Conservation (phyloP, 2,888 invertebrate species). For the Copidosoma aretas region DNA sequence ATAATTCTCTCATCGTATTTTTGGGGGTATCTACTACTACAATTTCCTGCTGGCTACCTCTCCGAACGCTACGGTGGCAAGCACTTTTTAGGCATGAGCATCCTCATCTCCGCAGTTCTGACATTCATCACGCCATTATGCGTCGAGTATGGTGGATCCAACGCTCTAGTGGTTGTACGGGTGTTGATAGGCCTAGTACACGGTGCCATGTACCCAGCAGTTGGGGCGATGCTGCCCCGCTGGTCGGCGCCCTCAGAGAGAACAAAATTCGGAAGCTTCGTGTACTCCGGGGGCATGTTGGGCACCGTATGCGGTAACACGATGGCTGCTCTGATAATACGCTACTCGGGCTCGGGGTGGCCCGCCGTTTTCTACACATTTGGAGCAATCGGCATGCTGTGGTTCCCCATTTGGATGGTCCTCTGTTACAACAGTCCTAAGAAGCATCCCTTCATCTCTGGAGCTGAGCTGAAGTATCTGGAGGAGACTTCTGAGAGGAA, state of each 20-base stretch:
- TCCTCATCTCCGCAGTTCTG: constrained; percentile 81
- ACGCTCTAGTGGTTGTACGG: constrained; percentile 74
- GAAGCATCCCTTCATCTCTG: constrained; percentile 60
- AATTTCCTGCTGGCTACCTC: constrained; percentile 81
- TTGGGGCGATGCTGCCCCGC: constrained; percentile 79
- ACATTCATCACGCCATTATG: constrained; percentile 81
- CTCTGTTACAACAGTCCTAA: constrained; percentile 58
- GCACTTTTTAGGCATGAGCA: constrained; percentile 79
- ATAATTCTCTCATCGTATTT: constrained; percentile 82
- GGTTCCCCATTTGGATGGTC: constrained; percentile 73
- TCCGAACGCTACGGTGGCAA: constrained; percentile 85
- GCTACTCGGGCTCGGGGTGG: constrained; percentile 66
- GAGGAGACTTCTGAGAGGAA: constrained; percentile 42
- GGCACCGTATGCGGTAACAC: constrained; percentile 67
- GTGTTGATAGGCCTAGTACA: constrained; percentile 82
- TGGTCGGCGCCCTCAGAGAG: constrained; percentile 77
- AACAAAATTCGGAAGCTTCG: constrained; percentile 77
- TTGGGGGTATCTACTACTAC: constrained; percentile 84
- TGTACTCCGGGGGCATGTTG: constrained; percentile 80
- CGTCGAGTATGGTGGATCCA: constrained; percentile 71
- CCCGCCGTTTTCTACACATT: constrained; percentile 81
- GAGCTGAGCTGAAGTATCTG: constrained; percentile 53
- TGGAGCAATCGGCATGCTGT: constrained; percentile 74
- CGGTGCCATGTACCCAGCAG: constrained; percentile 82
- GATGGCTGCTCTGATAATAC: constrained; percentile 69